phyloP scores from a whole-genome alignment of 1,140 invertebrate genomes.

The Thaumetopoea pityocampa region DNA sequence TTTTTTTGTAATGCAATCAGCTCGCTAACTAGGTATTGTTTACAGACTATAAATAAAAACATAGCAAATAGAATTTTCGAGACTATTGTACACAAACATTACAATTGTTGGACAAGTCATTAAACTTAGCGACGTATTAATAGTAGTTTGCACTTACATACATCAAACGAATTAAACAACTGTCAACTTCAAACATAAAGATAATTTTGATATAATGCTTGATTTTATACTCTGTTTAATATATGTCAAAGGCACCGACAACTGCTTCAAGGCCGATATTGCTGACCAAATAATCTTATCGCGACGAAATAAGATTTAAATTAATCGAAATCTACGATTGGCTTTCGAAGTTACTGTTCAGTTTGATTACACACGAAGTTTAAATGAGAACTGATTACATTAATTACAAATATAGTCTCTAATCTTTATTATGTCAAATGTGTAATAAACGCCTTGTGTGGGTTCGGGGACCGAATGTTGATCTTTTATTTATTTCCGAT shows the following conservation, averaged over 20 bases:
- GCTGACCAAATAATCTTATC: no score
- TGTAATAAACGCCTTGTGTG: conserved; percentile 28
- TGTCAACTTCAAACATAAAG: conserved; percentile 32
- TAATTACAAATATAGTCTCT: conserved; percentile 51
- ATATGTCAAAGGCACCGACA: conserved; percentile 41
- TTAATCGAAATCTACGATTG: no score
- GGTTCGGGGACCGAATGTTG: conserved; percentile 18
- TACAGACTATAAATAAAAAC: no score
- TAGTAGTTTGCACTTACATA: conserved; percentile 36
- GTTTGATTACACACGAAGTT: conserved; percentile 28
- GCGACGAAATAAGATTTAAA: no score
- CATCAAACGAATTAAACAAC: conserved; percentile 25
- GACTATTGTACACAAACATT: conserved; percentile 37
- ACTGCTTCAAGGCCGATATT: conserved; percentile 38
- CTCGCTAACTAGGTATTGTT: no score
- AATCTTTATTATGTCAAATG: conserved; percentile 51
- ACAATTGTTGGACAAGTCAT: conserved; percentile 31
- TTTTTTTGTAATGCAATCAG: no score
- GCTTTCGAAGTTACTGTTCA: no score
- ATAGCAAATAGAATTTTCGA: no score
- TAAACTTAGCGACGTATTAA: conserved; percentile 48
- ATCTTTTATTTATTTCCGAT: conserved; percentile 25
- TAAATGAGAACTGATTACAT: conserved; percentile 46
- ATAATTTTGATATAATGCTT: conserved; percentile 32
- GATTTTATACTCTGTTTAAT: conserved; percentile 31